Evolutionary conservation across 2,888 invertebrate species (phyloP).

Genomic region (Barypeithes pellucidus): DNA sequence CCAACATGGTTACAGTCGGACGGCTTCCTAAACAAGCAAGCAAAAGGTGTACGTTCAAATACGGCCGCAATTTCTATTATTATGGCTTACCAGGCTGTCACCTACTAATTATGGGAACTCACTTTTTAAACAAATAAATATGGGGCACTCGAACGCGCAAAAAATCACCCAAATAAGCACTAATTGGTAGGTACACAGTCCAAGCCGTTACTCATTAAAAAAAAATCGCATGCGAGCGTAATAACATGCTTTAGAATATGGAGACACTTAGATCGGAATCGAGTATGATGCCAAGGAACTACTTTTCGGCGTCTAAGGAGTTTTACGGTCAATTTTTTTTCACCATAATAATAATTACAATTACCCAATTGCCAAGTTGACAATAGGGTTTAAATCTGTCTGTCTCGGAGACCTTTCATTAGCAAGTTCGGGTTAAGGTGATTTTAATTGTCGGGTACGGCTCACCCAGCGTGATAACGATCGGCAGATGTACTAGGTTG

Average conservation of each 20-base stretch:
- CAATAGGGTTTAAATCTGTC: conserved; percentile 17
- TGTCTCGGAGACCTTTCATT: conserved; percentile 19
- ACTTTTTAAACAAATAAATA: conserved; percentile 30
- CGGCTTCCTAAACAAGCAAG: neutral
- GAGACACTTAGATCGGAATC: neutral
- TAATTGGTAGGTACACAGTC: conserved; percentile 17
- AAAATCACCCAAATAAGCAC: conserved; percentile 29
- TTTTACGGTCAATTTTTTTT: conserved; percentile 9
- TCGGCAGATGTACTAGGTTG: neutral
- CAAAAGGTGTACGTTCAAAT: conserved; percentile 13
- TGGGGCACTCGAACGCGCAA: conserved; percentile 37
- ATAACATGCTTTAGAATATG: neutral
- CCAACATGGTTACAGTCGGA: conserved; percentile 1
- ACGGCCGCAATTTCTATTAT: conserved; percentile 13
- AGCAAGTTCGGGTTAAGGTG: conserved; percentile 11
- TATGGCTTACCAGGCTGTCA: conserved; percentile 12
- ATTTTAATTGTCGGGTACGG: conserved; percentile 14
- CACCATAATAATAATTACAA: conserved; percentile 1
- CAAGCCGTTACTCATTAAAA: conserved; percentile 38
- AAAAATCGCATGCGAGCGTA: conserved; percentile 31
- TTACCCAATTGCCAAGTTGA: conserved; percentile 6
- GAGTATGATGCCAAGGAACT: neutral
- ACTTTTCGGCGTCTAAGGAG: neutral
- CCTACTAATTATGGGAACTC: conserved; percentile 34
- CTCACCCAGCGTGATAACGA: neutral